A percentile compares a stretch with the other conserved stretches of the same genome.
These are phyloP conservation scores for Syngnathus typhle DNA, from an alignment of 2,113 vertebrate genomes.

Conservation along the genomic window DNA sequence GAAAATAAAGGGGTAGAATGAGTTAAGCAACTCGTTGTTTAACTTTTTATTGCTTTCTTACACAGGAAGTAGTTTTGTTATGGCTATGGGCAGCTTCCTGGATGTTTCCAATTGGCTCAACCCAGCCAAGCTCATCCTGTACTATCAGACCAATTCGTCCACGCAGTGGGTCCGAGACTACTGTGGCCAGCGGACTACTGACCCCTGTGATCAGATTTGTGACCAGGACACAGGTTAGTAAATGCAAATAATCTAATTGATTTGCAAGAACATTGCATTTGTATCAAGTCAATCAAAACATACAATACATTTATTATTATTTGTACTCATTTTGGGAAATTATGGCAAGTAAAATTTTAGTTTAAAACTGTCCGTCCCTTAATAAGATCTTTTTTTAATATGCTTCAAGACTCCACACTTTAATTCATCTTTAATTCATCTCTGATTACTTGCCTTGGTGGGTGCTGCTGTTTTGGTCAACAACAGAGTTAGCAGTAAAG, in stretches of 20 bases:
- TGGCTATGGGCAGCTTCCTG: constrained; percentile 92
- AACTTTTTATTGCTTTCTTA: constrained; percentile 12
- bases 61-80: constrained; percentile 94
- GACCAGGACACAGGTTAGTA: constrained; percentile 89
- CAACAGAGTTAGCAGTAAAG: too few species aligned
- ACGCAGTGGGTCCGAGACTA: constrained; percentile 91
- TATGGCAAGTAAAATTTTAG: too few species aligned
- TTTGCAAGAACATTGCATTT: not conserved
- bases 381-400: too few species aligned
- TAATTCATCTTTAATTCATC: too few species aligned
- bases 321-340: too few species aligned
- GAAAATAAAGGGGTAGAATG: constrained; percentile 36
- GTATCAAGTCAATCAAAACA: not conserved
- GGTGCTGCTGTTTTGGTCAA: too few species aligned
- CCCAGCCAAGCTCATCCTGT: constrained; percentile 90
- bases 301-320: not conserved
- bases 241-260: not conserved
- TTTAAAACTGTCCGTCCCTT: too few species aligned
- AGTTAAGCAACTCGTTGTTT: constrained; percentile 21
- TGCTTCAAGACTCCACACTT: too few species aligned
- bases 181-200: constrained; percentile 89
- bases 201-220: constrained; percentile 94
- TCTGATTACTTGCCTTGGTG: too few species aligned
- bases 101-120: constrained; percentile 97
- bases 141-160: constrained; percentile 91